Evolutionary conservation across 1,140 invertebrate species (phyloP), one percentile per base, ranked within the genome.

Genomic region (Papilio dardanus): DNA sequence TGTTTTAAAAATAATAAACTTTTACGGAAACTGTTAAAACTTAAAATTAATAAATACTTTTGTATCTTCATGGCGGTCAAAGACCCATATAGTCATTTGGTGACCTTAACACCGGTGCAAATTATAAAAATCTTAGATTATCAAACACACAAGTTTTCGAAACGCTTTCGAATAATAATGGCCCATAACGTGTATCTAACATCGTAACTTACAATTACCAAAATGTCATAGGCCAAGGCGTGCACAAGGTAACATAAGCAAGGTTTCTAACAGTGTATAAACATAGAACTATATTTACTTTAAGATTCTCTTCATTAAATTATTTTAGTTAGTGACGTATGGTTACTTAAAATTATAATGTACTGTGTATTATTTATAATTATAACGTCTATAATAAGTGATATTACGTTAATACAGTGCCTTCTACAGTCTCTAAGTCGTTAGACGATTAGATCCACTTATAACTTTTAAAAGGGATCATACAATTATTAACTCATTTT

Each of bases 151-250:
- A 54, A 54, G 50, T 24, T 54, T 54, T 12, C 62, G 30, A 66
- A 66, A 66, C 28, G 62, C 28, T 66, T 66, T 66, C 31, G 7
- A 66, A 33, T 37, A 67, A 67, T 67, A 35, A 35, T n/a, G 7
- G 33, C n/a, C 30, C 6, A 19, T 33, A 68, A n/a, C 19, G 35
- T n/a, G n/a, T 14, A 42, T 35, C 35, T 69, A 37, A 28, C 19
- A 35, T 37, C 35, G 35, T 40, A 40, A 69, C 67, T 69, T 42
- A 69, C 67, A 69, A 69, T 69, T 42, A 69, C 67, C 35, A 33
- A 69, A 69, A 69, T 69, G 67, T 69, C 67, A 69, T 69, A 40
- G 67, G 67, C 67, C 67, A 69, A 69, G 67, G 67, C 67, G 35
- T 69, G 35, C 67, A 35, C 67, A 69, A 69, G 67, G 67, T 69